phyloP scores from a whole-genome alignment of 1,140 invertebrate genomes.

The Neuroterus valhalla region DNA sequence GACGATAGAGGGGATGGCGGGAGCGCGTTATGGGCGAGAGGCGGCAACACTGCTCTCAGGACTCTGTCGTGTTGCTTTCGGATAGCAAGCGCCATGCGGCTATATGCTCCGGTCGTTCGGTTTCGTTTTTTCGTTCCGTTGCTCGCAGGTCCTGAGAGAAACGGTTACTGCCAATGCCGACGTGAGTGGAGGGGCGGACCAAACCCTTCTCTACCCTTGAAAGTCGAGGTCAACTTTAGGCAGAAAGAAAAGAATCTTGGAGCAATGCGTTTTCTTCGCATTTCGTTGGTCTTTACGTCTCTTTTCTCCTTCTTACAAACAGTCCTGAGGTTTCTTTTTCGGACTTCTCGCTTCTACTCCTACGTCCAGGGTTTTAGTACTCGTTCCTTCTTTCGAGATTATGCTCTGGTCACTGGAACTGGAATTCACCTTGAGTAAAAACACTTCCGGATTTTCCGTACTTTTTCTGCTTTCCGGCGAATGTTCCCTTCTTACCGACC shows the following conservation, averaged over 20 bases:
- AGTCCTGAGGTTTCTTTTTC: slow-evolving; percentile 36
- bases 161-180: slow-evolving; percentile 50
- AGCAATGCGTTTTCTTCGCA: slow-evolving; percentile 39
- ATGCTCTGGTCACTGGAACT: slow-evolving; percentile 55
- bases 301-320: not conserved
- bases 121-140: slow-evolving; percentile 42
- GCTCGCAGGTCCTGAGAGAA: slow-evolving; percentile 54
- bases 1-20: slow-evolving; percentile 64
- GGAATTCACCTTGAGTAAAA: slow-evolving; percentile 60
- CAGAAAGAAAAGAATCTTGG: slow-evolving; percentile 48
- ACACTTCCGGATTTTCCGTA: slow-evolving; percentile 60
- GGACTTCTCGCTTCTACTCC: slow-evolving; percentile 28
- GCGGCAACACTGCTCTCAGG: slow-evolving; percentile 62
- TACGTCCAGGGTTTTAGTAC: slow-evolving; percentile 1
- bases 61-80: slow-evolving; percentile 45
- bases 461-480: slow-evolving; percentile 38
- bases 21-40: slow-evolving; percentile 54
- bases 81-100: slow-evolving; percentile 45
- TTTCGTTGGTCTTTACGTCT: slow-evolving; percentile 19
- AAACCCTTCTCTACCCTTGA: slow-evolving; percentile 72
- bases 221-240: slow-evolving; percentile 76
- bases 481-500: slow-evolving; percentile 51
- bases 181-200: slow-evolving; percentile 41
- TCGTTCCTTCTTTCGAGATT: slow-evolving; percentile 53
- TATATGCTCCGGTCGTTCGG: slow-evolving; percentile 49